Base-by-base conservation (phyloP, 2,113 vertebrate genomes). In the Pelodiscus sinensis region DNA sequence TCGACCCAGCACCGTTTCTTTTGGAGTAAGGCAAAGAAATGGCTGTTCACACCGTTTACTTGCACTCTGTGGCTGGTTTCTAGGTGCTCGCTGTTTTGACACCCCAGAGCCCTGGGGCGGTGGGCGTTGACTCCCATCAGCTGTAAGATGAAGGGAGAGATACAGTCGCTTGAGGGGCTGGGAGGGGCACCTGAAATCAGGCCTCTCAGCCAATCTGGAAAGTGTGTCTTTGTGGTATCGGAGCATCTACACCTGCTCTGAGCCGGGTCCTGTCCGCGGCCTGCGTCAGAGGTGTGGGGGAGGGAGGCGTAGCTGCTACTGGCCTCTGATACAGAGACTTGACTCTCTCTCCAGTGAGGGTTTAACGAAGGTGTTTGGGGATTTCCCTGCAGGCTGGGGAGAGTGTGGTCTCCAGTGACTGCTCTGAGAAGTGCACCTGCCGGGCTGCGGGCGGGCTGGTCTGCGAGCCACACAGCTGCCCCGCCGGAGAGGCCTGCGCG, bases 241-340 rank as follows among this genome's bases (percentile, higher is more conserved):
- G 31, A n/a, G 62, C 31, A n/a, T 68, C 62, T 68, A 31, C 31
- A 16, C 31, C 29, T 31, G 60, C 31, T 65, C 60, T 65, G 29
- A 65, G 60, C 60, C 15, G 6, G 29, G 11, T 14, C 29, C 29
- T 10, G 27, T 65, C 14, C 2, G 29, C 14, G 7, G 29, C 29
- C 60, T 6, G 15, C 29, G 3, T 57, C 56, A 56, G 56, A 21
- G 13, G 27, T 12, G 14, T 62, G 29, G 27, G 29, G 29, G 62
- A 65, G 29, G 62, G 13, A 86, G 90, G 7, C 98, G 98, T 80
- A 98, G 98, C 35, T 98, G 98, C 85, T 73, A 38, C 35, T 9
- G 2, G 4, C 35, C 9, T 11, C 19, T 22, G 35, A 83, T 55
- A 73, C 10, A n/a, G 68, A 38, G 10, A 22, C n/a, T 73, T 38